Evolutionary conservation across 2,113 vertebrate species (phyloP).

Genomic region (Bos javanicus): DNA sequence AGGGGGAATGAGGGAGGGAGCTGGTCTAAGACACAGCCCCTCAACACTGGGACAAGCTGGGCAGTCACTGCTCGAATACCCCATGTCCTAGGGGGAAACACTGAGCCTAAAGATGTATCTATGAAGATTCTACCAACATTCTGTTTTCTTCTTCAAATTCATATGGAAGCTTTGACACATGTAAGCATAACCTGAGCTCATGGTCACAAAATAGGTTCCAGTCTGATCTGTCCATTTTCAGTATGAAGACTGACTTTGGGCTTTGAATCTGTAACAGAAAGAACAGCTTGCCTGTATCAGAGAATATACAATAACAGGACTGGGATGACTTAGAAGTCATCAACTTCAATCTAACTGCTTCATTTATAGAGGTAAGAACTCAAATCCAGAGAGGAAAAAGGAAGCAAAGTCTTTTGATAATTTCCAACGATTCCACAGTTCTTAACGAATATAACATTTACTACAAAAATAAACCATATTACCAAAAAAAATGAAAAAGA

Average conservation of each 20-base stretch:
- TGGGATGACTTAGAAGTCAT: not conserved
- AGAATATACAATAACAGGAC: not conserved
- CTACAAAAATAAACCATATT: constrained; percentile 37
- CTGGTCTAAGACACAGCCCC: not conserved
- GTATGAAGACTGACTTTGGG: not conserved
- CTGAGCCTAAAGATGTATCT: not conserved
- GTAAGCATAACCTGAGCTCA: not conserved
- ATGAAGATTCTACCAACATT: not conserved
- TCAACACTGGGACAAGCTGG: not conserved
- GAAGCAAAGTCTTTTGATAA: constrained; percentile 17
- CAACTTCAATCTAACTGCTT: not conserved
- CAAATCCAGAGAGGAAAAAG: not conserved
- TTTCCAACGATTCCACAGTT: not conserved
- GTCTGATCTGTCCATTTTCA: not conserved
- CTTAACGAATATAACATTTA: constrained; percentile 11
- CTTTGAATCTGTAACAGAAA: not conserved
- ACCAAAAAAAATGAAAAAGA: not conserved
- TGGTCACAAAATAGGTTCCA: not conserved
- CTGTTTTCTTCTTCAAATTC: not conserved
- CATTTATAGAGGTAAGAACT: not conserved
- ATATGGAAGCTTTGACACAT: not conserved
- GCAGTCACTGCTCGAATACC: not conserved
- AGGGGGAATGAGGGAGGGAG: not conserved
- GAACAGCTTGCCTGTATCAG: not conserved
- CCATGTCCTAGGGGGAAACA: not conserved